A percentile compares a stretch with the other conserved stretches of the same genome.
Conservation (phyloP, 2,797 vertebrate genomes). For the Euphonia xanthogaster region DNA sequence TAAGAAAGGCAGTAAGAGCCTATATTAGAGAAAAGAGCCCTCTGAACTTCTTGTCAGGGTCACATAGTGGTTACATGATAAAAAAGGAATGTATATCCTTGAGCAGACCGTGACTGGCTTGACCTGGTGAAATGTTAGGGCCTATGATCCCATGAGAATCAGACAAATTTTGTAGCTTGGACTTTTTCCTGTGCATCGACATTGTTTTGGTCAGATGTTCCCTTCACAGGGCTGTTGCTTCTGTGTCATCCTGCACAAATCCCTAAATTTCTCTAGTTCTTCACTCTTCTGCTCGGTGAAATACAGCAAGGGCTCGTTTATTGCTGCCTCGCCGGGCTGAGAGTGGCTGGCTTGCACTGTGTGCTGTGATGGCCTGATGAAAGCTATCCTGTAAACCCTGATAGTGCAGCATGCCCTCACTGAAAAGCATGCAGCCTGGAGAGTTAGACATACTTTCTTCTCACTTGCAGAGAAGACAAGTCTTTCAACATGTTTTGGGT, state of each 20-base stretch:
- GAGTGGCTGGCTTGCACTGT: background rate
- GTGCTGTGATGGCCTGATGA: slow-evolving; percentile 6
- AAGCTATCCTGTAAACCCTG: background rate
- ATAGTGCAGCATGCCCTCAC: slow-evolving; percentile 5
- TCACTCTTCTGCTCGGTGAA: background rate
- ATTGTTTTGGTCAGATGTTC: background rate
- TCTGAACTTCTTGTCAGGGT: slow-evolving; percentile 18
- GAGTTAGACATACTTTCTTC: background rate
- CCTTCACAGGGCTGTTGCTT: background rate
- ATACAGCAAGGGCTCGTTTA: background rate
- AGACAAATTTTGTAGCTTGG: background rate
- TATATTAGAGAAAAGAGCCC: background rate
- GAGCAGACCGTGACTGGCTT: background rate
- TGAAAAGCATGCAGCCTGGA: slow-evolving; percentile 16
- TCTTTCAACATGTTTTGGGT: slow-evolving; percentile 47
- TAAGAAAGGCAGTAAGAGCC: background rate
- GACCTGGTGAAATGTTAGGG: slow-evolving; percentile 19
- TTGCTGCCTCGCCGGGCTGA: background rate
- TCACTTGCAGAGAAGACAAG: slow-evolving; percentile 20
- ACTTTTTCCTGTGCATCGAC: background rate
- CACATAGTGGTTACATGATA: slow-evolving; percentile 1
- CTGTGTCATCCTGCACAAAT: background rate
- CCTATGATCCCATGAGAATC: background rate
- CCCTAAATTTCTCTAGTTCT: background rate
- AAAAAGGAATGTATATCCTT: slow-evolving; percentile 46